phyloP scores from a whole-genome alignment of 2,113 vertebrate genomes.

The Ophthalmolycus amberensis region DNA sequence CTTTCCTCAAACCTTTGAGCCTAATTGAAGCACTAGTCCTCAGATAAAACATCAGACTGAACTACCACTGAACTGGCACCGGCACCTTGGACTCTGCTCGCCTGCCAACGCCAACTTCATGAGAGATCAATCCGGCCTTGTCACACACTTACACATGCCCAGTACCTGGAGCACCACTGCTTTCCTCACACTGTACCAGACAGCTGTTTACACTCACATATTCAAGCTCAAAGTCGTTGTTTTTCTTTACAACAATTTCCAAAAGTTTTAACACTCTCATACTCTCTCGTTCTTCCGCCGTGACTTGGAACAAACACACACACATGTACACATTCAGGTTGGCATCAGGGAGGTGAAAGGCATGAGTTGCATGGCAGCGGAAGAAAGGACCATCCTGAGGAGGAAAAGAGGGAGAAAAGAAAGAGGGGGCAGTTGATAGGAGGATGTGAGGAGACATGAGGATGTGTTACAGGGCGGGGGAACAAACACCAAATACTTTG shows the following conservation, averaged over 20 bases:
- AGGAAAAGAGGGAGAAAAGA: constrained; percentile 29
- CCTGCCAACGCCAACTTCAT: constrained; percentile 41
- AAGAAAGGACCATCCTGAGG: constrained; percentile 37
- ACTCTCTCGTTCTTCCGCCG: constrained; percentile 25
- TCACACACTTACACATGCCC: constrained; percentile 24
- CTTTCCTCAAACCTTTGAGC: constrained; percentile 54
- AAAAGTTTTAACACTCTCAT: constrained; percentile 20
- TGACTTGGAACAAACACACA: constrained; percentile 40
- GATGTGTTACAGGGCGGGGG: constrained; percentile 20
- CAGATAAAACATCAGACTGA: constrained; percentile 47
- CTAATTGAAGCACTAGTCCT: constrained; percentile 13
- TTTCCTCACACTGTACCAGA: constrained; percentile 44
- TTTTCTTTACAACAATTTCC: constrained; percentile 15
- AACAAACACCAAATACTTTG: constrained; percentile 41
- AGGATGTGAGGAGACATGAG: constrained; percentile 45
- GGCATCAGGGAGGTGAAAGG: constrained; percentile 29
- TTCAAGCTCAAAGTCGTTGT: background rate
- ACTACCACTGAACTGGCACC: constrained; percentile 26
- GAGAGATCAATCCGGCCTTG: constrained; percentile 31
- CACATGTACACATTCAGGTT: constrained; percentile 12
- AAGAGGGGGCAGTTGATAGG: constrained; percentile 15
- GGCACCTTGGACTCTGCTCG: constrained; percentile 45
- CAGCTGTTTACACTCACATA: constrained; percentile 17
- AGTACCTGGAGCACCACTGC: background rate
- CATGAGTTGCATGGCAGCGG: constrained; percentile 28